Evolutionary conservation across 2,888 invertebrate species (phyloP), one percentile per base, ranked within the genome.

Genomic region (Marasmarcha lunaedactyla): DNA sequence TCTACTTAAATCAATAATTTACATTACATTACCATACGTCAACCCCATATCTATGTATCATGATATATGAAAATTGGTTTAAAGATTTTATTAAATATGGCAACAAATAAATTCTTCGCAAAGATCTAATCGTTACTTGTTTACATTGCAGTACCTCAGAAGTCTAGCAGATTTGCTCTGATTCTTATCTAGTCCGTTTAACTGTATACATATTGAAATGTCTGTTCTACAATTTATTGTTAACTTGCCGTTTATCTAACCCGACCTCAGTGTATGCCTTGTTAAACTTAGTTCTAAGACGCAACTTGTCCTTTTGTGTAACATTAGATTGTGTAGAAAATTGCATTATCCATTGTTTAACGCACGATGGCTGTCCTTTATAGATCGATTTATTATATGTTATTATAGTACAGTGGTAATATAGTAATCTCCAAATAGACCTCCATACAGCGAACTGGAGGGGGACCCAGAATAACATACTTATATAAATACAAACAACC

Each of bases 61-160:
- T 49, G 55, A 59, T 57, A 51, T 59, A 60, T 56, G 51, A 60
- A 60, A 61, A 63, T 67, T 63, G 57, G 57, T 60, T 66, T 45
- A 55, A 20, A 20, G 20, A 55, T 52, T 53, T 51, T 52, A 48
- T 53, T 63, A 63, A 66, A 62, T 60, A 66, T 66, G 63, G 57
- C 62, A 69, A 73, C 77, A 77, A 77, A 79, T 73, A 71, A 71
- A 59, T 45, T 71, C 70, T 57, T 50, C 43, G 39, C 58, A 60
- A 53, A 56, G 59, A 71, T 76, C 69, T 76, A 72, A 78, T 79
- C 77, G 54, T 63, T 70, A 73, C 72, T 62, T 77, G 76, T 79
- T 76, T 72, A 73, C 73, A 72, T 65, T 67, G 62, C 59, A 60
- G 61, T 13, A 4, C 4, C 13, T 9, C 34, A 34, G 11, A 34